Evolutionary conservation across 2,888 invertebrate species (phyloP).

Genomic region (Sarcophaga subvicina): DNA sequence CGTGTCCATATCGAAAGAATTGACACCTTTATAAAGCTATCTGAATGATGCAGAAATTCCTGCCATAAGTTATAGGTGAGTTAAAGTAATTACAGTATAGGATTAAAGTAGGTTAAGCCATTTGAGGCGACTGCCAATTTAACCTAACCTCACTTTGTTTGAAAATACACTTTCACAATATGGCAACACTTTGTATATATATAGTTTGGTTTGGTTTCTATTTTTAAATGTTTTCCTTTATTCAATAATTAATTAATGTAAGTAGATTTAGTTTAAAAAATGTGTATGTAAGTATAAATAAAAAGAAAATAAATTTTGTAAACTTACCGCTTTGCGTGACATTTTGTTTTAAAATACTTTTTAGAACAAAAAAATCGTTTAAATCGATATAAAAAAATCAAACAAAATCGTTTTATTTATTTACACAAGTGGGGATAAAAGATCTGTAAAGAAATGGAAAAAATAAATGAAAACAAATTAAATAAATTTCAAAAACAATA

Average conservation of each 20-base stretch:
- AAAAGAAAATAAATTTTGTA: slow-evolving; percentile 16
- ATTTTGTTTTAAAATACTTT: slow-evolving; percentile 78
- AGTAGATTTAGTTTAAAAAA: not conserved
- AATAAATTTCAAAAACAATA: slow-evolving; percentile 12
- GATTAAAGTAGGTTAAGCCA: too few relatives aligned
- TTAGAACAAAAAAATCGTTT: slow-evolving; percentile 48
- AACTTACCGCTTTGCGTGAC: slow-evolving; percentile 87
- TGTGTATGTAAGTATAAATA: not conserved
- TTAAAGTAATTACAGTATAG: too few relatives aligned
- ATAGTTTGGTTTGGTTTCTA: too few relatives aligned
- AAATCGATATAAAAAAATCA: slow-evolving; percentile 49
- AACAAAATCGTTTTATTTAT: slow-evolving; percentile 63
- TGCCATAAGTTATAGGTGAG: too few relatives aligned
- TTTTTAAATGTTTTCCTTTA: too few relatives aligned
- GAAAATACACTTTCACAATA: too few relatives aligned
- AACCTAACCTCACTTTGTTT: too few relatives aligned
- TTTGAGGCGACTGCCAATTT: too few relatives aligned
- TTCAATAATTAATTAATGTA: not conserved
- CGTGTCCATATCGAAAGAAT: too few relatives aligned
- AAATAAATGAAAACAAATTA: slow-evolving; percentile 47
- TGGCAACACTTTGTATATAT: too few relatives aligned
- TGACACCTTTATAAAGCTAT: too few relatives aligned
- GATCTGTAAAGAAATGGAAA: slow-evolving; percentile 67
- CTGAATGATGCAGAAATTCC: too few relatives aligned
- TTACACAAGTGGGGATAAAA: slow-evolving; percentile 56